Evolutionary conservation across 2,113 vertebrate species (phyloP).

Genomic region (Pao palembangensis): DNA sequence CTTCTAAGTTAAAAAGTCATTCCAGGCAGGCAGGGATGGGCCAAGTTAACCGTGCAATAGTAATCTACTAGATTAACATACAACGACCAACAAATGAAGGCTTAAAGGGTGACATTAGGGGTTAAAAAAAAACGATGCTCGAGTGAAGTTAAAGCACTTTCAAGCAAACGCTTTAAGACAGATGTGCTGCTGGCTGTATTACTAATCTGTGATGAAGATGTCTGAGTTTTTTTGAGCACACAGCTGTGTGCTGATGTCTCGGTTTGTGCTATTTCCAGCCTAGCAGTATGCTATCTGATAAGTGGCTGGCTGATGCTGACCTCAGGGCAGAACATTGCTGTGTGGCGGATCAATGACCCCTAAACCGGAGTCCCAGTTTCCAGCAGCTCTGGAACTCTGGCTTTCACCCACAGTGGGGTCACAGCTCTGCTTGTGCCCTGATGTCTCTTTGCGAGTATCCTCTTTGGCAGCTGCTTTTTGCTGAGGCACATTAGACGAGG

Average conservation of each 20-base stretch:
- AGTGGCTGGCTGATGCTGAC: constrained; percentile 71
- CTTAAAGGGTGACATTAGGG: too few relatives aligned
- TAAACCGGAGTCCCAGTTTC: constrained; percentile 58
- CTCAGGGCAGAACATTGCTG: constrained; percentile 66
- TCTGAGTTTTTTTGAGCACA: too few relatives aligned
- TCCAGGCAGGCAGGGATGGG: too few relatives aligned
- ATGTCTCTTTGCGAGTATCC: constrained; percentile 7
- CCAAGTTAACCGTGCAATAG: too few relatives aligned
- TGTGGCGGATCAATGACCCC: constrained; percentile 74
- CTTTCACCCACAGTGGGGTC: constrained; percentile 14
- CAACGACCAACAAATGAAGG: too few relatives aligned
- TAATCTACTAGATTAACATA: too few relatives aligned
- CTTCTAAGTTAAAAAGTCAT: too few relatives aligned
- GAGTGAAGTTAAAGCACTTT: too few relatives aligned
- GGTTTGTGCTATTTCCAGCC: constrained; percentile 48
- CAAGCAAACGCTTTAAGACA: too few relatives aligned
- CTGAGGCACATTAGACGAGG: constrained; percentile 9
- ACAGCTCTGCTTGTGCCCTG: constrained; percentile 6
- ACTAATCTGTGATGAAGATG: too few relatives aligned
- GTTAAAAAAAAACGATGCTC: too few relatives aligned
- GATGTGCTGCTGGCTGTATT: too few relatives aligned
- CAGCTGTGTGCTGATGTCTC: constrained; percentile 43
- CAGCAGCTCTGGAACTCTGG: constrained; percentile 43
- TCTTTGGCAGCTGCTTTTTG: constrained; percentile 1
- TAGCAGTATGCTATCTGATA: constrained; percentile 50